phyloP scores from a whole-genome alignment of 2,888 invertebrate species.

The Tetragonula carbonaria region DNA sequence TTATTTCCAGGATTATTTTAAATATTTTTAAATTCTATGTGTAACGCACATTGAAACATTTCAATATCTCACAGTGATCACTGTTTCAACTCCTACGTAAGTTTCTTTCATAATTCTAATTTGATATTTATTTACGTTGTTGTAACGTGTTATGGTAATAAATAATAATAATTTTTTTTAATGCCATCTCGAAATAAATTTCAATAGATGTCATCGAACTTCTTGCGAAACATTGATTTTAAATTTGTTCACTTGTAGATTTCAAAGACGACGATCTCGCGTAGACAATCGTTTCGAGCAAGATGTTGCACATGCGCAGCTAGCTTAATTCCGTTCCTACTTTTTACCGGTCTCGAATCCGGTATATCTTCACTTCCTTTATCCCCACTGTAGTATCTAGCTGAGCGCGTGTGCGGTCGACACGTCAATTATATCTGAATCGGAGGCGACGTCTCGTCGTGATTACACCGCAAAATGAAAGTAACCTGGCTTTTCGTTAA shows the following conservation, averaged over 20 bases:
- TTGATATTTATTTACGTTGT: neutral
- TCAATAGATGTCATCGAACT: neutral
- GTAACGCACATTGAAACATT: neutral
- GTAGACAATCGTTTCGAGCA: neutral
- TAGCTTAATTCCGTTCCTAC: conserved; percentile 42
- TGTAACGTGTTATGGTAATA: neutral
- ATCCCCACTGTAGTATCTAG: conserved; percentile 25
- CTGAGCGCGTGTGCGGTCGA: conserved; percentile 60
- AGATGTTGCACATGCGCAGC: neutral
- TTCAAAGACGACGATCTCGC: neutral
- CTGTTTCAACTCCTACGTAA: neutral
- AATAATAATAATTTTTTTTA: neutral
- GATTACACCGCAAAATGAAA: conserved; percentile 26
- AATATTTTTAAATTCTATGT: neutral
- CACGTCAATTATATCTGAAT: conserved; percentile 62
- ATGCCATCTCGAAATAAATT: neutral
- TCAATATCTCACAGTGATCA: neutral
- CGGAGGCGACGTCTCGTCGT: conserved; percentile 39
- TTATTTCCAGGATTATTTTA: neutral
- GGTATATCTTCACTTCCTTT: conserved; percentile 55
- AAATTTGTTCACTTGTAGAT: too few relatives aligned
- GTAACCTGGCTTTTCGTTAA: conserved; percentile 12
- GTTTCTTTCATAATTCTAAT: neutral
- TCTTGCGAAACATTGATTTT: neutral
- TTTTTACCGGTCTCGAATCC: conserved; percentile 42